Evolutionary conservation across 1,140 invertebrate genomes (phyloP).

Genomic region (Megalopta genalis): DNA sequence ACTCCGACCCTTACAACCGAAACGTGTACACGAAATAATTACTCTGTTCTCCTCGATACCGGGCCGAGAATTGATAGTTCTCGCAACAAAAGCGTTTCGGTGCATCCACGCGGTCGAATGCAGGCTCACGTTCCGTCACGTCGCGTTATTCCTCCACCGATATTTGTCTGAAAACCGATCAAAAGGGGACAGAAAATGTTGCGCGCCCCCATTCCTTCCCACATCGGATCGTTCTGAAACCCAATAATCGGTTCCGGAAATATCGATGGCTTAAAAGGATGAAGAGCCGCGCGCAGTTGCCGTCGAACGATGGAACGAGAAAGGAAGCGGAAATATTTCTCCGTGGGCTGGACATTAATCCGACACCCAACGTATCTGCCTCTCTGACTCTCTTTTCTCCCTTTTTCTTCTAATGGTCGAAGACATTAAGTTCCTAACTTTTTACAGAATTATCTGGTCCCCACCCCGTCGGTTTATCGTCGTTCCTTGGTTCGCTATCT

Average conservation of each 20-base stretch:
- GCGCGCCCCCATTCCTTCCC: conserved; percentile 1
- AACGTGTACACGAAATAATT: conserved; percentile 1
- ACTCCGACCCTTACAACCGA: not conserved
- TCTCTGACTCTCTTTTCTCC: conserved; percentile 21
- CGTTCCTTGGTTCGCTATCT: conserved; percentile 52
- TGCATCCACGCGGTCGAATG: not conserved
- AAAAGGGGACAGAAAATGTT: not conserved
- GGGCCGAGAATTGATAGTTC: conserved; percentile 9
- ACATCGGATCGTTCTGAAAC: conserved; percentile 5
- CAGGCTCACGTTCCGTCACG: not conserved
- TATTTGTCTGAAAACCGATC: not conserved
- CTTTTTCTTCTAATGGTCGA: conserved; percentile 45
- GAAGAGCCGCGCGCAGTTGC: not conserved
- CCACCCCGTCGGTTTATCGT: conserved; percentile 46
- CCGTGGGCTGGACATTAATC: conserved; percentile 34
- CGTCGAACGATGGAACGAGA: not conserved
- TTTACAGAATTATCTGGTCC: conserved; percentile 51
- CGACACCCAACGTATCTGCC: conserved; percentile 22
- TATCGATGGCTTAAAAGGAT: conserved; percentile 12
- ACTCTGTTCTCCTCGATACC: not conserved
- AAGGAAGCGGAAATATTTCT: conserved; percentile 43
- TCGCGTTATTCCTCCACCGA: not conserved
- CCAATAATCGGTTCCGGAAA: conserved; percentile 38
- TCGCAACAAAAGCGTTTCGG: no score
- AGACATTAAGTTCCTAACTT: conserved; percentile 55